phyloP scores from a whole-genome alignment of 2,888 invertebrate species.

The Cecidostiba fungosa region DNA sequence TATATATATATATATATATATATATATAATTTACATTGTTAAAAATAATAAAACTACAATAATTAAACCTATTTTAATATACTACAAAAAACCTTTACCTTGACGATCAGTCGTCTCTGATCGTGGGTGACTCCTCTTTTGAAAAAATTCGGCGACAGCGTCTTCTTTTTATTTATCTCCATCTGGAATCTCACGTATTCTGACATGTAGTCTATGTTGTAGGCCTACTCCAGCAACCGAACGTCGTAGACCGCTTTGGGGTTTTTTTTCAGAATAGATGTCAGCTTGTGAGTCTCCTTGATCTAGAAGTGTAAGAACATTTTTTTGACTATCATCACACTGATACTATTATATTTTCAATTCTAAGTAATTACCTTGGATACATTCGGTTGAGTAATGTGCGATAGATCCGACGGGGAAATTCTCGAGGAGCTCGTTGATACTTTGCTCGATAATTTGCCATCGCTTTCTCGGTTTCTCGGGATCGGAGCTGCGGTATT shows the following conservation, averaged over 20 bases:
- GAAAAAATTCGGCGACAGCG: constrained; percentile 65
- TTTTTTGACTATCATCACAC: background rate
- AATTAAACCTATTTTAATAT: too few species aligned
- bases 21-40: too few species aligned
- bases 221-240: constrained; percentile 44
- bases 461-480: constrained; percentile 4
- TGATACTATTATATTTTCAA: background rate
- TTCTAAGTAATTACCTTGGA: constrained; percentile 36
- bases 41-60: too few species aligned
- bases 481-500: background rate
- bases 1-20: too few species aligned
- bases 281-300: constrained; percentile 52
- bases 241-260: constrained; percentile 9
- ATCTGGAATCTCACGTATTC: constrained; percentile 64
- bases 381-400: constrained; percentile 26
- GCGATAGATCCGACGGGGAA: constrained; percentile 41
- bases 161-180: constrained; percentile 63
- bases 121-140: constrained; percentile 63
- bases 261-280: background rate
- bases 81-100: too few species aligned
- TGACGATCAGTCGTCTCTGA: constrained; percentile 70
- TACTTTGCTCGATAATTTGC: background rate
- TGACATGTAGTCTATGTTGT: constrained; percentile 64
- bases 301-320: constrained; percentile 48
- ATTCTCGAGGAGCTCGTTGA: background rate